Evolutionary conservation across 2,797 vertebrate genomes (phyloP), one percentile per base, ranked within the genome.

Genomic region (Phylloscopus collybita): DNA sequence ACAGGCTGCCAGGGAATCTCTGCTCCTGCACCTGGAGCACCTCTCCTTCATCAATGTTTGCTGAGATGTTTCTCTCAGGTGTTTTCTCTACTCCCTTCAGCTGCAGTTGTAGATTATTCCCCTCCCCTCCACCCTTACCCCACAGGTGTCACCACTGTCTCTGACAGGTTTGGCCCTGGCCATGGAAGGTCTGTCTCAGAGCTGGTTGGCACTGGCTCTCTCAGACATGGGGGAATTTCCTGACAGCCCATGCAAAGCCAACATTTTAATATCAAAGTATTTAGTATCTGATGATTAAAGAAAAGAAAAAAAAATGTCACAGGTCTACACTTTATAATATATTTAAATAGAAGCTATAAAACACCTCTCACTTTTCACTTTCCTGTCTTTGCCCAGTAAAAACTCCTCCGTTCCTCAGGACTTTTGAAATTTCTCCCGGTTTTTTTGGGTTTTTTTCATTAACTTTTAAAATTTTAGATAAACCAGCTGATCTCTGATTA

Each of bases 401-500:
- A 83, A 49, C 67, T 74, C 34, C 18, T 80, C 21, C 47, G 25
- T 79, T 69, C 13, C 60, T 74, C 4, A 19, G 22, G 40, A 64
- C 29, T 81, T 86, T 72, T 79, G 65, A 60, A 80, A 73, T 17
- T 79, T 66, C 3, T 91, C 45, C 38, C 16, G n/a, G n/a, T 87
- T 47, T 91, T 84, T 5, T 16, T 88, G 5, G 6, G 15, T 5
- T 44, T 51, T 66, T 27, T 0, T 59, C 38, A 51, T 59, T 25
- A 10, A 27, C 10, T 51, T 59, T 18, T 2, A 0, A 27, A 59
- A 44, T 16, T 51, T 44, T 38, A 94, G 94, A 80, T 40, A 76
- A 81, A 90, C 7, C 19, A 71, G 15, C 20, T 70, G 18, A 75
- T 78, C 69, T 92, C 81, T 92, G 51, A 85, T 89, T 87, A 95